Evolutionary conservation across 2,797 vertebrate species (phyloP).

Genomic region (Peromyscus nudipes): DNA sequence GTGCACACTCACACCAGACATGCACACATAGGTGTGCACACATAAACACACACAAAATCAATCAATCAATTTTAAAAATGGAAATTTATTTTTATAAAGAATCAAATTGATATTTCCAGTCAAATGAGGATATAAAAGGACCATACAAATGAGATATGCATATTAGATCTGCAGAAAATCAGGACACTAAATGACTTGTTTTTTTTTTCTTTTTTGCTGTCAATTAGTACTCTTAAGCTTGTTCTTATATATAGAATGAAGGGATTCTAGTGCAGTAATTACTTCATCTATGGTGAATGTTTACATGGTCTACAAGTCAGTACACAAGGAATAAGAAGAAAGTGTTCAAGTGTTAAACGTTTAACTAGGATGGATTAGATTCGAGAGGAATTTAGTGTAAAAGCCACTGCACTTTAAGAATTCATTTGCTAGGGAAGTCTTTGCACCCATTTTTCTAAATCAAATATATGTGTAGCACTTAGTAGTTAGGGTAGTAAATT

Average conservation of each 20-base stretch:
- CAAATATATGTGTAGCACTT: constrained; percentile 65
- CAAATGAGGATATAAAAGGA: constrained; percentile 4
- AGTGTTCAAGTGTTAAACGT: constrained; percentile 50
- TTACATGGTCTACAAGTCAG: constrained; percentile 40
- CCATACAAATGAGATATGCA: constrained; percentile 28
- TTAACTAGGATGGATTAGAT: constrained; percentile 61
- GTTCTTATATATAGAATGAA: constrained; percentile 47
- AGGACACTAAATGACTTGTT: background rate
- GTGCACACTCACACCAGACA: background rate
- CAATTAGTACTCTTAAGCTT: constrained; percentile 41
- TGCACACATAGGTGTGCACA: background rate
- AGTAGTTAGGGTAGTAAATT: constrained; percentile 59
- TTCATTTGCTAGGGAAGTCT: constrained; percentile 68
- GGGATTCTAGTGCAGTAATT: constrained; percentile 1
- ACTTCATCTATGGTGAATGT: constrained; percentile 60
- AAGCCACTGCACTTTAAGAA: constrained; percentile 59
- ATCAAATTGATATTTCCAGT: constrained; percentile 20
- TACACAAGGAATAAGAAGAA: constrained; percentile 42
- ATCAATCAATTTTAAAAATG: background rate
- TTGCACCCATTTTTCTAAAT: constrained; percentile 72
- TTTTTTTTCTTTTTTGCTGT: background rate
- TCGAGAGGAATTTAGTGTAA: constrained; percentile 61
- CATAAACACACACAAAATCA: background rate
- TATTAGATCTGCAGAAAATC: constrained; percentile 62
- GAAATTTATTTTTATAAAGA: constrained; percentile 6